Conservation (phyloP, 2,113 vertebrate genomes). For the Sander lucioperca region DNA sequence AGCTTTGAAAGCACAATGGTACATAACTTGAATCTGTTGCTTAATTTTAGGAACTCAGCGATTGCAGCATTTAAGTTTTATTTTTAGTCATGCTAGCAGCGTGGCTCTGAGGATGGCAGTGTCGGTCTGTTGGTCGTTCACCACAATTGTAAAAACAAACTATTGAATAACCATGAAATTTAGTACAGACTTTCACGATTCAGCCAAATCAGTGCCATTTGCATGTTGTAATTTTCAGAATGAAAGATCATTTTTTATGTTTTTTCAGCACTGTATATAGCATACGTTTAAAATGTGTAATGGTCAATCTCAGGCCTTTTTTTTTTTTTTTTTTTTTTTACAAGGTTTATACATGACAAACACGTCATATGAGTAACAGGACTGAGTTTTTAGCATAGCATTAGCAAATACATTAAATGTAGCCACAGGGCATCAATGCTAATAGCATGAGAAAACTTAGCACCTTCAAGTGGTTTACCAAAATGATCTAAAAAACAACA, state of each 20-base stretch:
- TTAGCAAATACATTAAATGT: background rate
- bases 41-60: background rate
- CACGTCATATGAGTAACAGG: no score
- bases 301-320: background rate
- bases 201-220: background rate
- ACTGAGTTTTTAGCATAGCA: background rate
- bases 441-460: background rate
- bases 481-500: background rate
- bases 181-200: background rate
- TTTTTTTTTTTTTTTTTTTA: background rate
- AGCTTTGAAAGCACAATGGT: background rate
- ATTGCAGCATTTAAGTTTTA: background rate
- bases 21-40: background rate
- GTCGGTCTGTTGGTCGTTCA: background rate
- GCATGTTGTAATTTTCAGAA: background rate
- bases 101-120: background rate
- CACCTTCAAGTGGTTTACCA: background rate
- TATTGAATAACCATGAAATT: background rate
- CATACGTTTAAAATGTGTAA: background rate
- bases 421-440: background rate
- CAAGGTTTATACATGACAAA: background rate
- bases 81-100: background rate
- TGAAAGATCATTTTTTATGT: background rate
- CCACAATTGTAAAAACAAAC: background rate
- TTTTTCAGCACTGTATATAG: background rate